Base-by-base conservation (phyloP, 2,888 invertebrate species). In the Cerastoderma edule region DNA sequence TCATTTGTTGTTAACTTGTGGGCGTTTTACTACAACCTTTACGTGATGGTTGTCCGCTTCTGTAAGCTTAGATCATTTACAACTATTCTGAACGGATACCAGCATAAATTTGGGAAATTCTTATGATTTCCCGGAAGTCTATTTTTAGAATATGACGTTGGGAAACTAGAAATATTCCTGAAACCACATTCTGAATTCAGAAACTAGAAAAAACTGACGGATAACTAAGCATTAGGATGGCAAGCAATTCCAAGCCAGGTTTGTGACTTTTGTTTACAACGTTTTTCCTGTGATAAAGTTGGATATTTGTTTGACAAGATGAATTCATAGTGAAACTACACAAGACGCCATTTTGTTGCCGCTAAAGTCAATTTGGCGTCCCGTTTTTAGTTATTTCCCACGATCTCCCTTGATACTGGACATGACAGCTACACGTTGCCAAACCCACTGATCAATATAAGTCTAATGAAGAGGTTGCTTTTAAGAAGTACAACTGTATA, bases 111-210 rank as follows among this genome's bases (percentile, higher is more conserved):
- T 53, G 53, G 67, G 67, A 35, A 67, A 48, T 53, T 53, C n/a
- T 32, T 30, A 16, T 16, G 53, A 35, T 53, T 67, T 67, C 82
- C 82, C 82, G 69, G 80, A 76, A 77, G 56, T 67, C 79, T 84
- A 82, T 70, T 68, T 71, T 67, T 84, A 85, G 84, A 65, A 79
- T 60, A 77, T 84, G 76, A 84, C 82, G 76, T 80, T 65, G 64
- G 30, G 70, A 56, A 67, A 68, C 0, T 22, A n/a, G 33, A 60
- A 60, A 60, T 33, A 30, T 60, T 60, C 60, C 60, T 60, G 60
- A 60, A 60, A 60, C 56, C n/a, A 24, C 22, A 39, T n/a, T 24
- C 24, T 60, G 24, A 39, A 60, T 60, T n/a, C 6, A 60, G 39
- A 13, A n/a, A 39, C 24, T 27, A 60, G 57, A 3, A 24, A 60